Percentiles rank a stretch among this genome's conserved stretches.
Evolutionary conservation across 2,797 vertebrate species (phyloP).

Genomic region (Meriones psammophilus): DNA sequence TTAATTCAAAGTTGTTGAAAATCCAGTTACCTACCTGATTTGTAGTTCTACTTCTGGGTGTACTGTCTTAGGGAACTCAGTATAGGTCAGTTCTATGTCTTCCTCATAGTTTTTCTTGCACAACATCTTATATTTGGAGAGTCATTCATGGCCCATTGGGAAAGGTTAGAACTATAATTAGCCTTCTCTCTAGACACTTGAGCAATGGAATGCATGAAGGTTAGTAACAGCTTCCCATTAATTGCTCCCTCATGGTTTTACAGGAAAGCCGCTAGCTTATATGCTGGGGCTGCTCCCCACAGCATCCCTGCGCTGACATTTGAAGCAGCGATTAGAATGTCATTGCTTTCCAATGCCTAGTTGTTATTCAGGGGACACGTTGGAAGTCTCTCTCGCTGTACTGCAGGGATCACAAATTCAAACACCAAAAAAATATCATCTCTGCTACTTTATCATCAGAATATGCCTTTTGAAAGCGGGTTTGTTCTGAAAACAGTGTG

Average conservation of each 20-base stretch:
- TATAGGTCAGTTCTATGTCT: conserved; percentile 71
- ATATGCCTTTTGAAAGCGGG: conserved; percentile 84
- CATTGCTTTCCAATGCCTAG: conserved; percentile 88
- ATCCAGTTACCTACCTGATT: conserved; percentile 46
- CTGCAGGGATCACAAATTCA: conserved; percentile 81
- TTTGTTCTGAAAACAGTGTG: conserved; percentile 84
- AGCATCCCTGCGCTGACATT: conserved; percentile 89
- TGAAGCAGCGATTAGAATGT: conserved; percentile 90
- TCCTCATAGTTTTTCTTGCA: conserved; percentile 72
- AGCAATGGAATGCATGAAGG: conserved; percentile 87
- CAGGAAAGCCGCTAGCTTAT: conserved; percentile 88
- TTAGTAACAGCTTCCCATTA: conserved; percentile 89
- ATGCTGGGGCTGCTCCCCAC: conserved; percentile 84
- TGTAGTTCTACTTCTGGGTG: conserved; percentile 51
- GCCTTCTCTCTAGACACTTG: conserved; percentile 87
- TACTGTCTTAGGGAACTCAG: conserved; percentile 60
- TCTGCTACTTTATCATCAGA: conserved; percentile 78
- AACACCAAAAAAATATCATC: conserved; percentile 54
- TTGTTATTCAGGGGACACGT: conserved; percentile 87
- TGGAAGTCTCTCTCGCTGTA: conserved; percentile 81
- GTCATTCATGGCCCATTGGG: conserved; percentile 88
- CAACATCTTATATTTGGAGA: conserved; percentile 84
- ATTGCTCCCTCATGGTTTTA: conserved; percentile 89
- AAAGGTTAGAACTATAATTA: conserved; percentile 90
- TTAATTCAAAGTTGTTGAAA: conserved; percentile 75